A percentile compares a stretch with the other conserved stretches of the same genome.
phyloP scores from a whole-genome alignment of 2,888 invertebrate genomes.

The Heliconius ismenius region DNA sequence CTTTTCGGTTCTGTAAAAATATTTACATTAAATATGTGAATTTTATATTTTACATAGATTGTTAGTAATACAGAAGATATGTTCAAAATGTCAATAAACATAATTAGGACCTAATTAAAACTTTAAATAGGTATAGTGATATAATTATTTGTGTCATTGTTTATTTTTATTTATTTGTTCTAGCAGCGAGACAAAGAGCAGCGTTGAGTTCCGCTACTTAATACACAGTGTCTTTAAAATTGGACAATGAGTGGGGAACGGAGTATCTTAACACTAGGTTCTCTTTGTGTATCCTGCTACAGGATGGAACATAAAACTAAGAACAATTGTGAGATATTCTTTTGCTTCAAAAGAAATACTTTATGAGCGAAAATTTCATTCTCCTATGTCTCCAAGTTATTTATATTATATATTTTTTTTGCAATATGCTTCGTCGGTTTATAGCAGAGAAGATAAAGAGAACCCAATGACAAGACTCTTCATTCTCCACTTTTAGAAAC shows the following conservation, averaged over 20 bases:
- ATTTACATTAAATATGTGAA: conserved; percentile 44
- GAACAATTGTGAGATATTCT: too few relatives aligned
- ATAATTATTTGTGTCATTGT: neutral
- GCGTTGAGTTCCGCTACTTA: neutral
- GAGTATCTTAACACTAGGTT: neutral
- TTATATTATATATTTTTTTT: too few relatives aligned
- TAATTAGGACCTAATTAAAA: too few relatives aligned
- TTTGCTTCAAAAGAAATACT: too few relatives aligned
- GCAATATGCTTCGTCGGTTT: too few relatives aligned
- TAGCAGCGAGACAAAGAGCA: neutral
- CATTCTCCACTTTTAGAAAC: too few relatives aligned
- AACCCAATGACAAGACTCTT: too few relatives aligned
- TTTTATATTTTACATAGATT: conserved; percentile 5
- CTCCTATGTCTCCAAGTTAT: too few relatives aligned
- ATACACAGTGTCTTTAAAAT: neutral
- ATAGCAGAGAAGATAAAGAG: too few relatives aligned
- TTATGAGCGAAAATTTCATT: too few relatives aligned
- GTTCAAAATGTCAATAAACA: neutral
- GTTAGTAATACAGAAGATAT: neutral
- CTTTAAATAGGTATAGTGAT: neutral
- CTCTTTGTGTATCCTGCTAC: neutral
- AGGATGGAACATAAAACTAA: too few relatives aligned
- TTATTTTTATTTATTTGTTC: neutral
- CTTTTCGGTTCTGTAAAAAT: conserved; percentile 62
- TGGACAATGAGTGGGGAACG: neutral